Evolutionary conservation across 2,113 vertebrate genomes (phyloP).

Genomic region (Oryctolagus cuniculus): mOryCun1.1 NC_091448.1:41467501-41468000

Average conservation of each 20-base stretch:
- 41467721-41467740: background rate
- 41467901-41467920: background rate
- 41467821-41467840: background rate
- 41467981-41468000: background rate
- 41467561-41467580: slow-evolving; percentile 13
- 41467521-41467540: background rate
- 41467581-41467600: background rate
- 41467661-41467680: background rate
- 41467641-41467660: background rate
- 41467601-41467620: background rate
- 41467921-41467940: background rate
- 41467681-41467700: background rate
- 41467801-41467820: background rate
- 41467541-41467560: background rate
- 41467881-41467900: background rate
- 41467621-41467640: background rate
- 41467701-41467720: background rate
- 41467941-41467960: background rate
- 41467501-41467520: background rate
- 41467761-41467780: background rate
- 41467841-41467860: slow-evolving; percentile 18
- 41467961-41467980: background rate
- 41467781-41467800: background rate
- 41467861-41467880: slow-evolving; percentile 41
- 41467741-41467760: background rate